A percentile compares a stretch with the other conserved stretches of the same genome.
Evolutionary conservation across 2,797 vertebrate species (phyloP).

Genomic region (Microchirus variegatus): DNA sequence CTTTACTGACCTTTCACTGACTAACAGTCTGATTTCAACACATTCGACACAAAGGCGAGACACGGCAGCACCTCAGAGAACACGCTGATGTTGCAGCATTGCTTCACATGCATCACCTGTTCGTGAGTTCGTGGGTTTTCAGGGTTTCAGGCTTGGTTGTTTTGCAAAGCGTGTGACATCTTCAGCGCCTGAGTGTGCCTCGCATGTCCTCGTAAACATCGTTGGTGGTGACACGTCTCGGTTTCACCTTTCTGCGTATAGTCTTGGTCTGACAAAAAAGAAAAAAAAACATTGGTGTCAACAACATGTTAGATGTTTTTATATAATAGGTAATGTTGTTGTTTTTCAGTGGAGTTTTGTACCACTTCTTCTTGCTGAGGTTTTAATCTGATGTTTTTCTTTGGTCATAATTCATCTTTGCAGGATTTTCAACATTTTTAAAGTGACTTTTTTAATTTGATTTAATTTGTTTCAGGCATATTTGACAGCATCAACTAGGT

Average conservation of each 20-base stretch:
- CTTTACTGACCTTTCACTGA: background rate
- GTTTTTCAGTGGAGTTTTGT: too few species aligned
- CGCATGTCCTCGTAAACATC: constrained; percentile 78
- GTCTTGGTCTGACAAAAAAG: constrained; percentile 33
- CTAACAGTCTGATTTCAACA: background rate
- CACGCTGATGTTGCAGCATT: background rate
- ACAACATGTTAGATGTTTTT: background rate
- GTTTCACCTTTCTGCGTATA: background rate
- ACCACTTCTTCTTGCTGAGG: too few species aligned
- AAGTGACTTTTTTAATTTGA: too few species aligned
- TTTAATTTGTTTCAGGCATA: too few species aligned
- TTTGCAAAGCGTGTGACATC: background rate
- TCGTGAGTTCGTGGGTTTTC: constrained; percentile 2
- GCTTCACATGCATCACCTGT: background rate
- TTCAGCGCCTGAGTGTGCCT: constrained; percentile 46
- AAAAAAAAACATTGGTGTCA: constrained; percentile 10
- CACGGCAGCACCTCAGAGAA: background rate
- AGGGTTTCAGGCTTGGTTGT: constrained; percentile 5
- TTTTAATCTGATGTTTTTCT: too few species aligned
- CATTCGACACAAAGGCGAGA: background rate
- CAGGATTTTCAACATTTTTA: too few species aligned
- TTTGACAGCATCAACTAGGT: too few species aligned
- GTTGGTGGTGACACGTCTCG: background rate
- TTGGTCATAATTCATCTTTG: too few species aligned
- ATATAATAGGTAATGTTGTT: background rate